phyloP scores from a whole-genome alignment of 2,113 vertebrate genomes.

The Xiphophorus couchianus region DNA sequence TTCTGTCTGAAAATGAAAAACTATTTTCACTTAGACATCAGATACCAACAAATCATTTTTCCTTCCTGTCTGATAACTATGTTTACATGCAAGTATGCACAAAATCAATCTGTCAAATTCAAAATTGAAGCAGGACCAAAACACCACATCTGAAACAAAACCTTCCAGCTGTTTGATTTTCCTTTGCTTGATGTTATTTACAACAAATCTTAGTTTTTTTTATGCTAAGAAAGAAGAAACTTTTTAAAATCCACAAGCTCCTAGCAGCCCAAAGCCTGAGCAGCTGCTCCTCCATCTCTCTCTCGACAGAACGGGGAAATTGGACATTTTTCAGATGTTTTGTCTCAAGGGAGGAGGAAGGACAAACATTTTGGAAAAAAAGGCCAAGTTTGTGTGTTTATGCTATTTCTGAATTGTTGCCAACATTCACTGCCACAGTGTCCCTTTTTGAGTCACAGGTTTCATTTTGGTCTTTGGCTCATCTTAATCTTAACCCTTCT shows the following conservation, averaged over 20 bases:
- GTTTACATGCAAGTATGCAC: constrained; percentile 52
- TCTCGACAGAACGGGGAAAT: neutral
- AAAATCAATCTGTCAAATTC: constrained; percentile 59
- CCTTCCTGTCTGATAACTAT: constrained; percentile 49
- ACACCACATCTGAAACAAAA: constrained; percentile 5
- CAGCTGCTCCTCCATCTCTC: constrained; percentile 2
- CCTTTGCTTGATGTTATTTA: neutral
- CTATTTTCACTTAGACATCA: constrained; percentile 54
- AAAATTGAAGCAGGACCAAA: constrained; percentile 14
- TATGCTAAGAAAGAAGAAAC: too few relatives aligned
- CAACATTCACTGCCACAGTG: constrained; percentile 11
- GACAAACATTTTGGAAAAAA: constrained; percentile 16
- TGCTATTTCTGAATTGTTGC: constrained; percentile 23
- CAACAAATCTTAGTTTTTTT: neutral
- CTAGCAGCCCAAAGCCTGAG: constrained; percentile 1
- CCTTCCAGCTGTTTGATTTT: neutral
- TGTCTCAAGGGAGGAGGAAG: constrained; percentile 9
- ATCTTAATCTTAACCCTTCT: neutral
- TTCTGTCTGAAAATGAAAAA: constrained; percentile 57
- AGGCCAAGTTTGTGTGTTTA: constrained; percentile 23
- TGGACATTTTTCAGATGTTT: constrained; percentile 17
- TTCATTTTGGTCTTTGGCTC: neutral
- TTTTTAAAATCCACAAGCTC: neutral
- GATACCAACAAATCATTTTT: constrained; percentile 14
- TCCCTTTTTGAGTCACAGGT: neutral